Base-by-base conservation (phyloP, 2,797 vertebrate genomes). In the Gallinago solitaria region DNA sequence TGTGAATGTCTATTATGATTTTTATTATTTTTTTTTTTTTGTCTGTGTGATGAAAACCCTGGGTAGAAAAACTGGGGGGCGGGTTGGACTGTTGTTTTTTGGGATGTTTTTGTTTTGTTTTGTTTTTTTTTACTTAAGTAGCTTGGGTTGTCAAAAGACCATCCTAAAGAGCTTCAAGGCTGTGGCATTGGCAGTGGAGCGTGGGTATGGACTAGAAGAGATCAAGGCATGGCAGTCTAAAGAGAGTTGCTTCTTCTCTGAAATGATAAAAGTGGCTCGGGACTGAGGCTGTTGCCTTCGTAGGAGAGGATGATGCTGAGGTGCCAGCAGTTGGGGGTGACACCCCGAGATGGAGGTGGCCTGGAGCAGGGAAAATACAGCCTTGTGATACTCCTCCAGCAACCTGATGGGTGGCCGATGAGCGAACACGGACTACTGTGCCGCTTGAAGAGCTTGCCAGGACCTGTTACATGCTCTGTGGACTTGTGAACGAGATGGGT, bases 401-500 rank as follows among this genome's bases (percentile, higher is more conserved):
- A 7, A 8, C 7, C 37, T 28, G 16, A 18, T 0, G 2, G 43
- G 51, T 28, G 27, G 23, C 9, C 4, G 8, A 27, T 41, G 53
- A 41, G 19, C 41, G 39, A 27, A 0, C 33, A 1, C 0, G 2
- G 47, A 2, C 33, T 32, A 2, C 17, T 41, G 59, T 11, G 41
- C 28, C 25, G 0, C 56, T 65, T 16, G 59, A 7, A 61, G 14
- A 45, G 47, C 47, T 75, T 32, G 4, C 19, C 0, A 0, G 50
- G 79, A 35, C 11, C 41, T 2, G 1, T 20, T 53, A 3, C 1
- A 0, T 1, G 13, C 43, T 47, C 59, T 1, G 0, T 2, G 67
- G 35, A 7, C 33, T 67, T 41, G 28, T 12, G 53, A 50, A 54
- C 23, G 27, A 33, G 41, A 3, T 21, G 14, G 6, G 2, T 32